A percentile compares a stretch with the other conserved stretches of the same genome.
Evolutionary conservation across 2,888 invertebrate genomes (phyloP).

Genomic region (Tiliacea citrago): DNA sequence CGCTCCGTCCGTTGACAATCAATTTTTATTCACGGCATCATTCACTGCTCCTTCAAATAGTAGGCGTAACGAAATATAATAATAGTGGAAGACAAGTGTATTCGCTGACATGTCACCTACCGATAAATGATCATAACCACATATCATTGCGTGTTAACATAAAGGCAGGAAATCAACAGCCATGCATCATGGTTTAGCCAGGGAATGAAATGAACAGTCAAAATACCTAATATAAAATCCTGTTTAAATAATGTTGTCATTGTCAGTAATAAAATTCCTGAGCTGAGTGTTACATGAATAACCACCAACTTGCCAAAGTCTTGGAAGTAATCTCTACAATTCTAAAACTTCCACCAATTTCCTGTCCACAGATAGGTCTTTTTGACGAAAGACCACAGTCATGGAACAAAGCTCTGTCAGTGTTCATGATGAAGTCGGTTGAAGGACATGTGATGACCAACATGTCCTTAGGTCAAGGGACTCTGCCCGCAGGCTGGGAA

Average conservation of each 20-base stretch:
- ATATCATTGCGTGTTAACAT: slow-evolving; percentile 43
- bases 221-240: slow-evolving; percentile 29
- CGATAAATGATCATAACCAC: slow-evolving; percentile 58
- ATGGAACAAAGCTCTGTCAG: slow-evolving; percentile 84
- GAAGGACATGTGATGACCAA: slow-evolving; percentile 88
- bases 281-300: too few relatives aligned
- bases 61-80: slow-evolving; percentile 65
- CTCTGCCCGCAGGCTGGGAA: slow-evolving; percentile 91
- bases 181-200: slow-evolving; percentile 43
- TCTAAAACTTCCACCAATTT: slow-evolving; percentile 19
- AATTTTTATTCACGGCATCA: slow-evolving; percentile 63
- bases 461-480: slow-evolving; percentile 89
- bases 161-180: slow-evolving; percentile 45
- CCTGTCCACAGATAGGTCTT: slow-evolving; percentile 82
- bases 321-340: neutral
- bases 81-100: slow-evolving; percentile 59
- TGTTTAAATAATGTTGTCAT: neutral
- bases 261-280: too few relatives aligned
- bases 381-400: slow-evolving; percentile 80
- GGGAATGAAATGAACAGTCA: slow-evolving; percentile 3
- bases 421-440: slow-evolving; percentile 77
- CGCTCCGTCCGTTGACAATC: slow-evolving; percentile 48
- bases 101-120: slow-evolving; percentile 44
- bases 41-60: slow-evolving; percentile 60
- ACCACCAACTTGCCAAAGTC: too few relatives aligned